Evolutionary conservation across 2,888 invertebrate species (phyloP).

Genomic region (Prenolepis imparis): DNA sequence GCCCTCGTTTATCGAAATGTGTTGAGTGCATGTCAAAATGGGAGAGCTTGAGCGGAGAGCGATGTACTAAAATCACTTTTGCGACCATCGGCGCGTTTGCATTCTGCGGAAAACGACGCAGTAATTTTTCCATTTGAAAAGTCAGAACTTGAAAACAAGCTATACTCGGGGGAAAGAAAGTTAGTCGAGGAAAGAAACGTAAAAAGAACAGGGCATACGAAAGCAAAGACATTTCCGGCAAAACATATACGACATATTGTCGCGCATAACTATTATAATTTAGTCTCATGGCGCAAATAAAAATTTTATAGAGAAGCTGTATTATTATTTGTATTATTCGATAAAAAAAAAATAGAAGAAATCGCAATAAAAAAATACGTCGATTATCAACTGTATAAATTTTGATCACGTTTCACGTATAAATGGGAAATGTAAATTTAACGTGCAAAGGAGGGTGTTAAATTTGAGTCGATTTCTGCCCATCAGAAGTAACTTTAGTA

Average conservation of each 20-base stretch:
- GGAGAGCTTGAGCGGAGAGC: neutral
- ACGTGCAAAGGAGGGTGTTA: neutral
- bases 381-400: neutral
- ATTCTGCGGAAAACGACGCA: slow-evolving; percentile 1
- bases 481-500: no score
- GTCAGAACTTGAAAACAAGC: slow-evolving; percentile 22
- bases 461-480: no score
- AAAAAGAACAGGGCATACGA: neutral
- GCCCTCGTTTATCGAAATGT: slow-evolving; percentile 20
- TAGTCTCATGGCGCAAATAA: neutral
- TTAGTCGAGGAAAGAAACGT: neutral
- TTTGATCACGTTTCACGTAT: neutral
- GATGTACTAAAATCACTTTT: neutral
- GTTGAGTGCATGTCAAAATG: neutral
- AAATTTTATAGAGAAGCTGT: neutral
- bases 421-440: neutral
- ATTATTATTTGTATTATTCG: neutral
- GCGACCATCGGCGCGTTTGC: neutral
- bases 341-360: neutral
- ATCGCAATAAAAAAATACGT: neutral
- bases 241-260: neutral
- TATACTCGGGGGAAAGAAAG: neutral
- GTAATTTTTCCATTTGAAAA: slow-evolving; percentile 2
- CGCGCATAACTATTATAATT: neutral
- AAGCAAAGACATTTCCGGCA: neutral